Percentiles rank a stretch among this genome's conserved stretches.
Conservation (phyloP, 2,888 invertebrate genomes). For the Catocala fraxini region DNA sequence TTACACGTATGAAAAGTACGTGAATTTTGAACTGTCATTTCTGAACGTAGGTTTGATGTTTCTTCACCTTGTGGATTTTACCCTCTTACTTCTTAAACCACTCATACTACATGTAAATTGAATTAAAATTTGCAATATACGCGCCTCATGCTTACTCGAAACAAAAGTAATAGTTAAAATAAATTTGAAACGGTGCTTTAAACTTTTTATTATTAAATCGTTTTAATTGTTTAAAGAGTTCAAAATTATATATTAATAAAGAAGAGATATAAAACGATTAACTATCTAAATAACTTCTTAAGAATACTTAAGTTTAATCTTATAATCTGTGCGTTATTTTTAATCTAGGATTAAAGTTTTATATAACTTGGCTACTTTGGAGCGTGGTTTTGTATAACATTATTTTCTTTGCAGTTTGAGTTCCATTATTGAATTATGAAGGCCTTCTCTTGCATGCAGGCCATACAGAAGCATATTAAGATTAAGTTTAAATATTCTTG, state of each 20-base stretch:
- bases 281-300: conserved; percentile 32
- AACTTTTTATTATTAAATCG: conserved; percentile 1
- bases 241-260: conserved; percentile 22
- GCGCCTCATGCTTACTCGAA: background rate
- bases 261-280: conserved; percentile 27
- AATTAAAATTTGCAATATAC: background rate
- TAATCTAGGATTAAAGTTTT: conserved; percentile 1
- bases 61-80: too few species aligned
- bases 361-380: background rate
- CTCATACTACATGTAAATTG: background rate
- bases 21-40: too few species aligned
- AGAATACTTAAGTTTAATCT: conserved; percentile 30
- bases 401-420: too few species aligned
- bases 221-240: conserved; percentile 28
- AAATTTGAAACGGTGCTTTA: background rate
- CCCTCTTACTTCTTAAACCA: too few species aligned
- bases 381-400: background rate
- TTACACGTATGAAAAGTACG: too few species aligned
- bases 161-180: background rate
- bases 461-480: too few species aligned
- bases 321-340: conserved; percentile 24
- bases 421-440: too few species aligned
- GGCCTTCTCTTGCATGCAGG: too few species aligned
- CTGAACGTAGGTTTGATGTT: too few species aligned
- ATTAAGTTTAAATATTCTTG: too few species aligned